Evolutionary conservation across 2,113 vertebrate species (phyloP).

Genomic region (Passer domesticus): DNA sequence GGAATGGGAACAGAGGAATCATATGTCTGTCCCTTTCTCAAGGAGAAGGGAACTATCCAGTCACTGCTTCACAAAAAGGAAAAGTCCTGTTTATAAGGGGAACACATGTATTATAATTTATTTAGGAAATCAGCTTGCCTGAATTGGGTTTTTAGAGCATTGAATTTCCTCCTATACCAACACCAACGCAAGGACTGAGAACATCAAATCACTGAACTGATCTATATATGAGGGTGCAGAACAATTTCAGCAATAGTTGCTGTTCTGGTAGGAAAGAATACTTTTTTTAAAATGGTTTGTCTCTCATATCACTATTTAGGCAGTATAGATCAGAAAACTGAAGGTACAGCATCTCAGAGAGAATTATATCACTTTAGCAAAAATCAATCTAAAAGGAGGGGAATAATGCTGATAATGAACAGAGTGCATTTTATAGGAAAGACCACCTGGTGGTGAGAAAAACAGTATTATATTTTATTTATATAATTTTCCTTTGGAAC

Average conservation of each 20-base stretch:
- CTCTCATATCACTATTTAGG: neutral
- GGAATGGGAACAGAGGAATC: neutral
- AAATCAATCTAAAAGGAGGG: neutral
- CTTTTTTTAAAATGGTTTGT: neutral
- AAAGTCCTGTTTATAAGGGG: neutral
- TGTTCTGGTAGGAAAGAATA: neutral
- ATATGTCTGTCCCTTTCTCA: neutral
- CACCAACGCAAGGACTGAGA: neutral
- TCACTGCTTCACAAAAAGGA: neutral
- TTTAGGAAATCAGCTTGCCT: neutral
- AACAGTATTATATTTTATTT: neutral
- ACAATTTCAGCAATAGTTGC: neutral
- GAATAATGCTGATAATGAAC: neutral
- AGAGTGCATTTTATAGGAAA: neutral
- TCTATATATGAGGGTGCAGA: neutral
- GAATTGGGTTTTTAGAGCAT: neutral
- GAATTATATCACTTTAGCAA: neutral
- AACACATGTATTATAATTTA: neutral
- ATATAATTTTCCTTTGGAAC: neutral
- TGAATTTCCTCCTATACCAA: neutral
- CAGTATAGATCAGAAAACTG: neutral
- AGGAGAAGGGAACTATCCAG: neutral
- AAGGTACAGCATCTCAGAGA: neutral
- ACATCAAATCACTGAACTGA: neutral
- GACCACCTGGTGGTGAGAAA: neutral